Base-by-base conservation (phyloP, 2,113 vertebrate species). In the Calonectris borealis region DNA sequence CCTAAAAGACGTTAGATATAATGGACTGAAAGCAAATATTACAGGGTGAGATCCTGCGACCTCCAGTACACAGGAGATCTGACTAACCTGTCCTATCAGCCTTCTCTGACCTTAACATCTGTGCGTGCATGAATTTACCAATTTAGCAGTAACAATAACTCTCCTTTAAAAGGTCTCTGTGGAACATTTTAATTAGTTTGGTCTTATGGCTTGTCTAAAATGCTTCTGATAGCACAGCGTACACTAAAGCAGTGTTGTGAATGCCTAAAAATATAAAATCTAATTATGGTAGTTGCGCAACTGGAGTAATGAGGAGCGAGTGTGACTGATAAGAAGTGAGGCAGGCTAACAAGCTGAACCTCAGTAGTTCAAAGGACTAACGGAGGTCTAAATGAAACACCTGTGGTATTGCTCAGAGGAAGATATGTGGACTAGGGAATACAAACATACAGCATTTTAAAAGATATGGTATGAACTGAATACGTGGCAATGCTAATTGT, bases 161-260 rank as follows among this genome's bases (percentile, higher is more conserved):
- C 79, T 58, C 51, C 71, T 83, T 90, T 94, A 48, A 93, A 91
- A 86, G 77, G 46, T 46, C 94, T 92, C 75, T 10, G 22, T 36
- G 48, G 82, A 93, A 55, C 60, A 38, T 85, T 96, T 92, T 93
- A 94, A 97, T 95, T 97, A 96, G 36, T 90, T 96, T 93, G 88
- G 78, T 94, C 83, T 95, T 88, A 80, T 1, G 29, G 79, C n/a
- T 96, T 71, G 83, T 92, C 90, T 93, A 88, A 91, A 96, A 85
- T 13, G 49, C 49, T 93, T 96, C 87, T 93, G 90, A 91, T 79
- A 94, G 61, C 78, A 46, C 25, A n/a, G 70, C 4, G 4, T 83
- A 93, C 61, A 66, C 52, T 52, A 83, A 84, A 90, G 78, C 34
- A 61, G 51, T 8, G 36, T 72, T 93, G 69, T 65, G 90, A 94